Evolutionary conservation across 2,888 invertebrate genomes (phyloP).

Genomic region (Heterodera filipjevi): DNA sequence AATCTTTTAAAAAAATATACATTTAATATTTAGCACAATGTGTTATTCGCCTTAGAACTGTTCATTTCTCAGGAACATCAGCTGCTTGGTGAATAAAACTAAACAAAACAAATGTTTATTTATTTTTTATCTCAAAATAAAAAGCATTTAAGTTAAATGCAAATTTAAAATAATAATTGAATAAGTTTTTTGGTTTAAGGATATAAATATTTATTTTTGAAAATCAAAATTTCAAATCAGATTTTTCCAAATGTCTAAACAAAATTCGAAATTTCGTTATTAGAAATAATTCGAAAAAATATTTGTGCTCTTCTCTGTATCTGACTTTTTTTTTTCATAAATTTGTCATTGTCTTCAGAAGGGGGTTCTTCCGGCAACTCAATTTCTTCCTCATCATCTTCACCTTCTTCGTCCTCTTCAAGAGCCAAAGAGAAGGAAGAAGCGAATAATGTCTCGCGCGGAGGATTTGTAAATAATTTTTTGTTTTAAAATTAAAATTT

Average conservation of each 20-base stretch:
- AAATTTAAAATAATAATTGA: too few species aligned
- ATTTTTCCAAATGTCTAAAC: too few species aligned
- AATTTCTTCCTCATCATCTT: constrained; percentile 13
- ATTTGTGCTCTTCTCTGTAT: too few species aligned
- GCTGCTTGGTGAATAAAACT: constrained; percentile 31
- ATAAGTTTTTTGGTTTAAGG: too few species aligned
- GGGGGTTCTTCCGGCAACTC: constrained; percentile 15
- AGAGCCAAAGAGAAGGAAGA: constrained; percentile 21
- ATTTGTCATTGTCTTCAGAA: constrained; percentile 5
- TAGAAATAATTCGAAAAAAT: too few species aligned
- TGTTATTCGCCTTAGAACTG: constrained; percentile 54
- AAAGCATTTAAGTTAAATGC: background rate
- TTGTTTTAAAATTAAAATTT: too few species aligned
- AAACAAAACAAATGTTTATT: background rate
- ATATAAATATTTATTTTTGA: too few species aligned
- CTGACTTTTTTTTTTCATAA: too few species aligned
- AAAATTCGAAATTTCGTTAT: too few species aligned
- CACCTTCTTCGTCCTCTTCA: constrained; percentile 14
- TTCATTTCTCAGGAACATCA: constrained; percentile 48
- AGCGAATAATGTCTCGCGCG: background rate
- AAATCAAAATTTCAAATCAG: too few species aligned
- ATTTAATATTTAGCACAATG: constrained; percentile 47
- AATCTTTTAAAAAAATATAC: background rate
- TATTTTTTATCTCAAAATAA: too few species aligned
- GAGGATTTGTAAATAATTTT: constrained; percentile 19